Evolutionary conservation across 2,888 invertebrate species (phyloP).

Genomic region (Chloromyia formosa): DNA sequence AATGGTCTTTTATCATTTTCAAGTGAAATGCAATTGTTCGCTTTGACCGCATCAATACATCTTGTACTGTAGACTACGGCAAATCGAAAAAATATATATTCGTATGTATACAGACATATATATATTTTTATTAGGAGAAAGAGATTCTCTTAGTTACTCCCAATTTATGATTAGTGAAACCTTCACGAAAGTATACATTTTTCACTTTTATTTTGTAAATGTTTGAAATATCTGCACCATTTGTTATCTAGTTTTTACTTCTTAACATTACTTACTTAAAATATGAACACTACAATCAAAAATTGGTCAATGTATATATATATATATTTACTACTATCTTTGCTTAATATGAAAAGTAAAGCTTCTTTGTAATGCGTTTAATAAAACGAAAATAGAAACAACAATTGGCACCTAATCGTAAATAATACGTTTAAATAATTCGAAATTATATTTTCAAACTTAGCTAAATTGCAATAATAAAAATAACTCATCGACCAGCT

Average conservation of each 20-base stretch:
- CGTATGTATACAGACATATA: too few relatives aligned
- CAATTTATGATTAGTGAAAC: slow-evolving; percentile 30
- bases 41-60: background rate
- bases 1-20: slow-evolving; percentile 32
- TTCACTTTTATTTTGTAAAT: slow-evolving; percentile 25
- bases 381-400: background rate
- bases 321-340: slow-evolving; percentile 23
- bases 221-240: slow-evolving; percentile 32
- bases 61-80: too few relatives aligned
- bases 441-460: too few relatives aligned
- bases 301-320: slow-evolving; percentile 31
- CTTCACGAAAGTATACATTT: slow-evolving; percentile 37
- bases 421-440: too few relatives aligned
- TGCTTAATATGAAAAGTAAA: slow-evolving; percentile 8
- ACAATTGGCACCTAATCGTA: slow-evolving; percentile 30
- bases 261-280: slow-evolving; percentile 14
- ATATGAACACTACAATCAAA: slow-evolving; percentile 41
- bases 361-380: slow-evolving; percentile 11
- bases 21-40: slow-evolving; percentile 29
- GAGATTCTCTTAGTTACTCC: background rate
- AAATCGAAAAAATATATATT: too few relatives aligned
- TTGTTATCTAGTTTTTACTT: slow-evolving; percentile 26
- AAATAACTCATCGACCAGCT: too few relatives aligned
- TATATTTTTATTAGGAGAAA: too few relatives aligned
- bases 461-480: too few relatives aligned